phyloP scores from a whole-genome alignment of 2,113 vertebrate species.

The Equus przewalskii region DNA sequence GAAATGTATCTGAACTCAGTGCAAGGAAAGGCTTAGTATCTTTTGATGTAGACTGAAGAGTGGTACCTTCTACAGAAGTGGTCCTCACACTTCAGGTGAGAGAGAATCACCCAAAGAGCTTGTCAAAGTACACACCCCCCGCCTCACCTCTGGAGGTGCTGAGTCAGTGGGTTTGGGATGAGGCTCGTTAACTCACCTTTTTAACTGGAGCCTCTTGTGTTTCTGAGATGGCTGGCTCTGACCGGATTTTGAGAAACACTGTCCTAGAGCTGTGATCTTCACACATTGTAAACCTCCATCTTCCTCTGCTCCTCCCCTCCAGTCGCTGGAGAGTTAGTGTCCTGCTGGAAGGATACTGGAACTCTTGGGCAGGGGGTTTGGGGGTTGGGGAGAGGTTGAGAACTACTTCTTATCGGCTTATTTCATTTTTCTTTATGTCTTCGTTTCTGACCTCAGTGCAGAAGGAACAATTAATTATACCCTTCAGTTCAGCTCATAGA shows the following conservation, averaged over 20 bases:
- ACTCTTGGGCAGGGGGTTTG: not conserved
- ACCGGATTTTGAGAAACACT: not conserved
- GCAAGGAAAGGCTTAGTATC: not conserved
- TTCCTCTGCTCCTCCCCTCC: not conserved
- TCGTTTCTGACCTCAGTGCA: not conserved
- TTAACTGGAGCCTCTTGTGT: not conserved
- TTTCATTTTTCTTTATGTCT: not conserved
- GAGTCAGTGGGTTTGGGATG: not conserved
- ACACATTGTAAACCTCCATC: fast-evolving
- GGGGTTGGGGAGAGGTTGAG: not conserved
- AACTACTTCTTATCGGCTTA: not conserved
- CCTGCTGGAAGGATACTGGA: not conserved
- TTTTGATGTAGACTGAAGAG: not conserved
- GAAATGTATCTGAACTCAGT: not conserved
- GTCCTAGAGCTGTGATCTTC: not conserved
- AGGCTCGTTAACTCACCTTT: not conserved
- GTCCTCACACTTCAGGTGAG: not conserved
- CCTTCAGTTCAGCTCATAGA: not conserved
- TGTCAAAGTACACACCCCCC: not conserved
- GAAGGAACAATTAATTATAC: not conserved
- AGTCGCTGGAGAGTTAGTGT: fast-evolving
- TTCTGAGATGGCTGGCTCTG: not conserved
- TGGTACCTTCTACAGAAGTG: not conserved
- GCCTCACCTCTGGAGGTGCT: not conserved
- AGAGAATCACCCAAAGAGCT: not conserved